A percentile compares a stretch with the other conserved stretches of the same genome.
phyloP scores from a whole-genome alignment of 1,140 invertebrate genomes.

The Coelopa frigida region DNA sequence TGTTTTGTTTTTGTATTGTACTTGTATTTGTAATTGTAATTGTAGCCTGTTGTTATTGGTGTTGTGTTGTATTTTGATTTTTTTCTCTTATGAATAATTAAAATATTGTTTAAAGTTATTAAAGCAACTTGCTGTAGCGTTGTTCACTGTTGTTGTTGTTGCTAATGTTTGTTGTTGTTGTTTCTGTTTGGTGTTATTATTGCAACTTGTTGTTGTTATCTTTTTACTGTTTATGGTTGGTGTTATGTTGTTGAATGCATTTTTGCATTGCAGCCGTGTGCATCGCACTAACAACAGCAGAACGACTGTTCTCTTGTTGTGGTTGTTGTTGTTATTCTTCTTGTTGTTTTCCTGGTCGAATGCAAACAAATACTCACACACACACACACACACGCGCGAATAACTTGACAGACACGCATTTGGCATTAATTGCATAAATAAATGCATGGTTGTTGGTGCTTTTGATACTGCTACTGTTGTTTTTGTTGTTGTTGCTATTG shows the following conservation, averaged over 20 bases:
- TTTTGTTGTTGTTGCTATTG: constrained; percentile 18
- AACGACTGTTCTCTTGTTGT: too few species aligned
- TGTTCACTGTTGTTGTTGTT: background rate
- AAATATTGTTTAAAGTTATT: constrained; percentile 46
- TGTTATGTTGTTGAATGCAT: background rate
- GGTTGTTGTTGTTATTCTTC: too few species aligned
- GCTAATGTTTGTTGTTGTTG: constrained; percentile 5
- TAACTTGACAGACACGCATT: constrained; percentile 42
- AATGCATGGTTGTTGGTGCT: constrained; percentile 3
- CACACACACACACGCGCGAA: constrained; percentile 3
- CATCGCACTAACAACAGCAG: too few species aligned
- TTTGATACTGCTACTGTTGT: constrained; percentile 5
- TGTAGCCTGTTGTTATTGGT: background rate
- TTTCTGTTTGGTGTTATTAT: background rate
- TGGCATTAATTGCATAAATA: constrained; percentile 35
- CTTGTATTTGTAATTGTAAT: too few species aligned
- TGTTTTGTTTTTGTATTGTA: constrained; percentile 1
- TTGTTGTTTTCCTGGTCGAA: too few species aligned
- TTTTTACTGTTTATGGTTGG: background rate
- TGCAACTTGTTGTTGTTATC: constrained; percentile 2
- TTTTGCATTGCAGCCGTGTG: constrained; percentile 24
- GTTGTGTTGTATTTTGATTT: background rate
- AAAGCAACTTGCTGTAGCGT: constrained; percentile 31
- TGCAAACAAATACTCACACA: constrained; percentile 1
- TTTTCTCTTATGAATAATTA: constrained; percentile 36